Evolutionary conservation across 1,140 invertebrate genomes (phyloP).

Genomic region (Aricia agestis): DNA sequence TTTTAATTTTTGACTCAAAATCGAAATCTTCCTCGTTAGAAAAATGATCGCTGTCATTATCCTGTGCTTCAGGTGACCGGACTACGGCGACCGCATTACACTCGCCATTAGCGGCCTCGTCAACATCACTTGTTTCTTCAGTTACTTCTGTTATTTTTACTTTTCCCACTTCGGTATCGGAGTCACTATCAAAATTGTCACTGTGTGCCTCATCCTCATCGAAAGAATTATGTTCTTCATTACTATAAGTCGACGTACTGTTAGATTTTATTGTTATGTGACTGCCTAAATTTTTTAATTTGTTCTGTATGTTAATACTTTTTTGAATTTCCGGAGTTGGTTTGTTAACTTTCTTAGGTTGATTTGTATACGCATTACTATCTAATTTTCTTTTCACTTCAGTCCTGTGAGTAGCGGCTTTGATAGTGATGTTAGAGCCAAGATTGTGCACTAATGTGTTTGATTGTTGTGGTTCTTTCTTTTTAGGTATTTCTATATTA

Average conservation of each 20-base stretch:
- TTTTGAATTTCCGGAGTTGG: slow-evolving; percentile 37
- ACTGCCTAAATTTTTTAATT: slow-evolving; percentile 50
- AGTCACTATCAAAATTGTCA: slow-evolving; percentile 41
- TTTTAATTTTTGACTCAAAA: slow-evolving; percentile 34
- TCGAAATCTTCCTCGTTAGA: neutral
- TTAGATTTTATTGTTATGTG: slow-evolving; percentile 52
- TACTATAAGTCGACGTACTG: slow-evolving; percentile 34
- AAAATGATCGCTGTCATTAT: slow-evolving; percentile 36
- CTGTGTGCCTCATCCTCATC: slow-evolving; percentile 28
- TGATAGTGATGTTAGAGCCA: slow-evolving; percentile 46
- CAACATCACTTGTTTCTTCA: slow-evolving; percentile 39
- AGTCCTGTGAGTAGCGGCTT: slow-evolving; percentile 29
- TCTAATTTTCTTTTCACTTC: slow-evolving; percentile 18
- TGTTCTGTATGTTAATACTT: slow-evolving; percentile 45
- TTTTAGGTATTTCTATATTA: slow-evolving; percentile 23
- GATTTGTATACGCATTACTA: neutral
- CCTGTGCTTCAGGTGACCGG: slow-evolving; percentile 40
- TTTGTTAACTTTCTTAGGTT: slow-evolving; percentile 26
- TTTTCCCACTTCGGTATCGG: slow-evolving; percentile 37
- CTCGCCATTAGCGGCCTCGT: slow-evolving; percentile 32
- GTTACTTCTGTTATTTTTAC: slow-evolving; percentile 55
- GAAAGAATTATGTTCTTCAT: slow-evolving; percentile 30
- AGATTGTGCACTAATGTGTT: slow-evolving; percentile 35
- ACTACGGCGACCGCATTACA: slow-evolving; percentile 34
- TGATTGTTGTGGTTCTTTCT: slow-evolving; percentile 19